phyloP scores from a whole-genome alignment of 2,888 invertebrate genomes.

The Heterodera filipjevi region DNA sequence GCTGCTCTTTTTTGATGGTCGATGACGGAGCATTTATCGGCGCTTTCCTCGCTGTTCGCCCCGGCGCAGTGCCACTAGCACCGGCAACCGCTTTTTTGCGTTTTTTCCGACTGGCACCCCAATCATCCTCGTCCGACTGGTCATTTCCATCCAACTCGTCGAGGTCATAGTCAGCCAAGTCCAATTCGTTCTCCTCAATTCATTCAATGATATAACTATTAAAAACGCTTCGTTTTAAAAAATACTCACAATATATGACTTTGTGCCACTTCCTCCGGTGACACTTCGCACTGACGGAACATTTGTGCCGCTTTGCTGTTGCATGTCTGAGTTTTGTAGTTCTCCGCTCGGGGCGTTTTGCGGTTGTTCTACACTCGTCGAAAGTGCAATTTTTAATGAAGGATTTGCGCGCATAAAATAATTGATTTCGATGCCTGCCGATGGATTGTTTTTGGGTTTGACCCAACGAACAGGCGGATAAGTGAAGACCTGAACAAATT shows the following conservation, averaged over 20 bases:
- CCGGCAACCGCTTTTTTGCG: constrained; percentile 31
- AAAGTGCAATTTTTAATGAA: constrained; percentile 4
- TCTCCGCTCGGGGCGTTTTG: constrained; percentile 9
- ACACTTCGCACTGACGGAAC: background rate
- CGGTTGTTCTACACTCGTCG: background rate
- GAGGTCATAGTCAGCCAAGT: constrained; percentile 47
- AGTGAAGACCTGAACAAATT: constrained; percentile 41
- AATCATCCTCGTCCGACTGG: constrained; percentile 60
- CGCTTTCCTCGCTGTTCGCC: constrained; percentile 14
- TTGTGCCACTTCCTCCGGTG: constrained; percentile 11
- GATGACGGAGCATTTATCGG: background rate
- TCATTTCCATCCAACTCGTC: constrained; percentile 51
- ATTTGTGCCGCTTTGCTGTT: background rate
- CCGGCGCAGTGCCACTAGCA: constrained; percentile 9
- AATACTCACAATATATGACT: background rate
- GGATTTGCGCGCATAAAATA: constrained; percentile 50
- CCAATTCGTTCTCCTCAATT: constrained; percentile 48
- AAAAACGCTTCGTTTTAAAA: constrained; percentile 29
- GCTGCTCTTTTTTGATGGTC: constrained; percentile 11
- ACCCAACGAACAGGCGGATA: constrained; percentile 60
- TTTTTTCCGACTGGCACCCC: constrained; percentile 51
- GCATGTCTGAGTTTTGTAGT: background rate
- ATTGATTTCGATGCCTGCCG: constrained; percentile 58
- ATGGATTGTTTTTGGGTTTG: constrained; percentile 47
- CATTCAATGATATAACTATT: background rate